Evolutionary conservation across 92 coral and sea anemone species (phyloP), one percentile per base, ranked within the genome.

Genomic region (Phenganax subtilis): DNA sequence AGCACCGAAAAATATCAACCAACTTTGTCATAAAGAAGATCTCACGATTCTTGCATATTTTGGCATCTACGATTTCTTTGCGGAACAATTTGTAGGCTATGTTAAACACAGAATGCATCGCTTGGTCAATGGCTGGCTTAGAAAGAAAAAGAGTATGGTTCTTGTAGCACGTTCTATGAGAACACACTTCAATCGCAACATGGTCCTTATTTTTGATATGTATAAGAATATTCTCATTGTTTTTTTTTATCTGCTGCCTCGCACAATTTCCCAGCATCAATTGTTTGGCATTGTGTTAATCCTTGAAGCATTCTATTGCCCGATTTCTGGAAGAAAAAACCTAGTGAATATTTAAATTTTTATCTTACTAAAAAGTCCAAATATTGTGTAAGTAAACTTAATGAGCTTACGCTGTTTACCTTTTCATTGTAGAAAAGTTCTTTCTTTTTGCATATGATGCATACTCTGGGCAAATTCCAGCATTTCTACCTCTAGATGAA

Each of bases 281-380:
- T 71, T 51, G 89, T 86, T 51, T 86, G 71, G 72, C 88, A 86
- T 16, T 54, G 76, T 47, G 89, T 86, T 2, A 86, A 76, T 70
- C 44, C 44, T 20, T 20, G 25, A 20, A 20, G 25, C 25, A 20
- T 20, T 20, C 25, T 20, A 20, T 20, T 20, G 25, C 54, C 44
- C 12, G 75, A 70, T 28, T 25, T 70, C 75, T 70, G 28, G 28
- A 63, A 16, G 16, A 63, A 63, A 16, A 31, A 31, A 20, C 25
- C 25, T 20, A 20, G 25, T 20, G 25, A 20, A 20, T 20, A 20
- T 20, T 20, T 20, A 20, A 20, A 20, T 20, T 20, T 20, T 20
- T 20, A 20, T 20, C 25, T 20, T 20, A 20, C 25, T 20, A 20
- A 20, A 20, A 20, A 20, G 25, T 20, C 25, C 25, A 20, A 20